These are phyloP conservation scores for Scaptomyza parva DNA, from an alignment of 2,888 invertebrate genomes.

Conservation along the genomic window DNA sequence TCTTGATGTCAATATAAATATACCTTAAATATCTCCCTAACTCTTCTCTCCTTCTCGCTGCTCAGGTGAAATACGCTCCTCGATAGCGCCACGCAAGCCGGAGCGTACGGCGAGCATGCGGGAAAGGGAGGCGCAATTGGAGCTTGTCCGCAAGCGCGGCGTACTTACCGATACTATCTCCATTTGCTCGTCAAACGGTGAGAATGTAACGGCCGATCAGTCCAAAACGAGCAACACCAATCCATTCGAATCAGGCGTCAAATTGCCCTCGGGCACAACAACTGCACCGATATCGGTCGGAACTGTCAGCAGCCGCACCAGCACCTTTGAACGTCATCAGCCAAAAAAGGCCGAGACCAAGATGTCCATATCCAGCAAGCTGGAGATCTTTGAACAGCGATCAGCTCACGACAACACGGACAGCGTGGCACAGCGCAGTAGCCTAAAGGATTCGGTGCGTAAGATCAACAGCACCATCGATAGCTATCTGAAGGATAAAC, in stretches of 20 bases:
- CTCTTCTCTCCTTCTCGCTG: not conserved
- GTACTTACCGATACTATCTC: slow-evolving; percentile 84
- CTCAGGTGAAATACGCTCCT: slow-evolving; percentile 92
- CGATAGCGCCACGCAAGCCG: slow-evolving; percentile 92
- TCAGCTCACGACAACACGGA: slow-evolving; percentile 47
- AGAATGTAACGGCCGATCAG: slow-evolving; percentile 78
- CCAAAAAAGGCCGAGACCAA: slow-evolving; percentile 80
- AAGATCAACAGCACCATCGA: slow-evolving; percentile 85
- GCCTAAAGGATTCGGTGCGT: slow-evolving; percentile 84
- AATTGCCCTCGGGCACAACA: slow-evolving; percentile 24
- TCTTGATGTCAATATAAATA: not conserved
- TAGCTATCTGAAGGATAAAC: slow-evolving; percentile 84
- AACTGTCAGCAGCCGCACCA: slow-evolving; percentile 76
- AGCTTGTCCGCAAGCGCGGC: slow-evolving; percentile 86
- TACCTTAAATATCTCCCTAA: too few species aligned
- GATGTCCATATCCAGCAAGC: slow-evolving; percentile 78
- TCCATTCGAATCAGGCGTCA: slow-evolving; percentile 36
- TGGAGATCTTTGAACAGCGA: slow-evolving; percentile 83
- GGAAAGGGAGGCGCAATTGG: slow-evolving; percentile 89
- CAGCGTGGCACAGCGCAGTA: slow-evolving; percentile 71
- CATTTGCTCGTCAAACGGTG: slow-evolving; percentile 85
- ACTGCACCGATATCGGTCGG: slow-evolving; percentile 8
- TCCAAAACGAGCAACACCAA: slow-evolving; percentile 61
- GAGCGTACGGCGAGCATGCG: slow-evolving; percentile 94
- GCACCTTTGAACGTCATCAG: slow-evolving; percentile 81